Percentiles rank a stretch among this genome's conserved stretches.
Conservation (phyloP, 1,140 invertebrate species). For the Caenorhabditis tropicalis region DNA sequence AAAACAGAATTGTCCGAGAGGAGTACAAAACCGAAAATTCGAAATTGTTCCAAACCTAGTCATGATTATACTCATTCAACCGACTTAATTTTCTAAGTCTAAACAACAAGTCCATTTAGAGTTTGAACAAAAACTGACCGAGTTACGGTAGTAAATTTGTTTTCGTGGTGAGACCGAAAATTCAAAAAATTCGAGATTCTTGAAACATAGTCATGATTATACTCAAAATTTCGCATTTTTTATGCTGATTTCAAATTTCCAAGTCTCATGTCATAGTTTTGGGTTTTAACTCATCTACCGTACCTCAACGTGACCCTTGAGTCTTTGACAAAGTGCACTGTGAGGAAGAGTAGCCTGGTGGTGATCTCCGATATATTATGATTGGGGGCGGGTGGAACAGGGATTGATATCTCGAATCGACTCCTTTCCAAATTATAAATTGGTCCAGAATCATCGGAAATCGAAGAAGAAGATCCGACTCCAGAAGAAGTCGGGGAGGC, state of each 20-base stretch:
- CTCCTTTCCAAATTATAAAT: slow-evolving; percentile 66
- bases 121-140: too few species aligned
- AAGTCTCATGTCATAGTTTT: background rate
- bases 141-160: too few species aligned
- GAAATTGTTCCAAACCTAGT: background rate
- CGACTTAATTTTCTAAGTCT: too few species aligned
- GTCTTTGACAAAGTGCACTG: slow-evolving; percentile 25
- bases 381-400: background rate
- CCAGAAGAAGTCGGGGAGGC: slow-evolving; percentile 60
- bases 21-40: background rate
- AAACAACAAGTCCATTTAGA: too few species aligned
- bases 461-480: slow-evolving; percentile 52
- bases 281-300: background rate
- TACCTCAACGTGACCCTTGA: background rate
- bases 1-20: too few species aligned
- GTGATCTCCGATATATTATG: slow-evolving; percentile 72
- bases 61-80: background rate
- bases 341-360: slow-evolving; percentile 31
- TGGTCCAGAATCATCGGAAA: slow-evolving; percentile 68
- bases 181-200: background rate
- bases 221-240: too few species aligned
- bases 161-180: too few species aligned
- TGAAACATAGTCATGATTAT: background rate
- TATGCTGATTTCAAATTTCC: background rate
- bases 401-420: background rate